These are phyloP conservation scores for Mastomys coucha DNA, from an alignment of 2,113 vertebrate genomes.

Conservation along the genomic window DNA sequence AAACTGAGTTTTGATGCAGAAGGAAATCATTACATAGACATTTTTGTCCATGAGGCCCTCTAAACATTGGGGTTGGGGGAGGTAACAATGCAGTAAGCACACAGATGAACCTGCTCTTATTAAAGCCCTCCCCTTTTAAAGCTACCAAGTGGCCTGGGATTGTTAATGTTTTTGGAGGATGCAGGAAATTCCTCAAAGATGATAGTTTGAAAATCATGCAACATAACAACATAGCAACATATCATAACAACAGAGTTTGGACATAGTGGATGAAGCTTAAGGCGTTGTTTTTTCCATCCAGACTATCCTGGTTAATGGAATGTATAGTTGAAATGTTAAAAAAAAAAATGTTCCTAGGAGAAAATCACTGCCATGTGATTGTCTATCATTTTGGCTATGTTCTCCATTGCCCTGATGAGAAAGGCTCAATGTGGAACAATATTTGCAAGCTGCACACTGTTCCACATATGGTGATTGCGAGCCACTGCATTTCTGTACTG, in stretches of 20 bases:
- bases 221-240: too few species aligned
- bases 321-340: not conserved
- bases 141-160: not conserved
- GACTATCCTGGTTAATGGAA: not conserved
- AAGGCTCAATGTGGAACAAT: not conserved
- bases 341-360: not conserved
- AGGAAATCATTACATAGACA: not conserved
- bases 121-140: not conserved
- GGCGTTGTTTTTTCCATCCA: not conserved
- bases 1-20: not conserved
- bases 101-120: not conserved
- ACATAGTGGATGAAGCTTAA: not conserved
- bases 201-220: not conserved
- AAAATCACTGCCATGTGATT: too few species aligned
- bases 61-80: not conserved
- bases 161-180: not conserved
- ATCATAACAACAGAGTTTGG: too few species aligned
- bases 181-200: not conserved
- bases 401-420: not conserved
- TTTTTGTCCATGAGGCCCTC: rapidly evolving
- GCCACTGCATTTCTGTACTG: not conserved
- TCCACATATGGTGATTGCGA: not conserved
- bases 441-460: not conserved
- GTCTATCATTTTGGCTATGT: not conserved
- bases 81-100: too few species aligned